Base-by-base conservation (phyloP, 1,140 invertebrate genomes). In the Portunus trituberculatus region DNA sequence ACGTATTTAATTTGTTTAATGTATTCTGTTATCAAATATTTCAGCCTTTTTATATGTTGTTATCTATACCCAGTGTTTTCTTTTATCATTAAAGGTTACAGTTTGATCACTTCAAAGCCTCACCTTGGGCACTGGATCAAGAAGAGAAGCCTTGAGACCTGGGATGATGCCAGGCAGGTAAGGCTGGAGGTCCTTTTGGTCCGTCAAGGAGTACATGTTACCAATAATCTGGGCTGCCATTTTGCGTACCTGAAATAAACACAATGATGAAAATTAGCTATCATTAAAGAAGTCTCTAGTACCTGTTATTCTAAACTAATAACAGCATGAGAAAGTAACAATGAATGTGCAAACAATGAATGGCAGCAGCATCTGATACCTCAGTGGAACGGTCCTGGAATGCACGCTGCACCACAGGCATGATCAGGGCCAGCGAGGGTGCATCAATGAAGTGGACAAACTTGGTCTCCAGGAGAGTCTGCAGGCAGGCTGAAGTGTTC, bases 371-470 rank as follows among this genome's bases (percentile, higher is more conserved):
- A 39, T 6, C 39, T 28, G 45, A 14, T 82, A 96, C 98, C 96
- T 98, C 98, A 10, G 97, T 98, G 12, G 97, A 97, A n/a, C 98
- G 96, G 96, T 98, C 97, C 97, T 99, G 98, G 97, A 99, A 99
- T 10, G 99, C 99, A 96, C 99, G 97, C 97, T 99, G 98, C 29
- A 99, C 99, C 0, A 99, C 99, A 0, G 99, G 99, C 99, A 99
- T 99, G 96, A 99, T 99, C 25, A 99, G 97, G 94, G 99, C 99
- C 6, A 99, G 97, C 0, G 99, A 99, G 0, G 99, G 99, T 7
- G 99, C 99, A 97, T 99, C 99, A 96, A 99, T 99, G 97, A 99
- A 99, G 97, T 99, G 99, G 83, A 99, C 99, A 97, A 99, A 99
- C 97, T 99, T 99, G 0, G 99, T 99, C 96, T 99, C 99, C 25